Conservation (phyloP, 2,888 invertebrate genomes). For the Plutella xylostella region DNA sequence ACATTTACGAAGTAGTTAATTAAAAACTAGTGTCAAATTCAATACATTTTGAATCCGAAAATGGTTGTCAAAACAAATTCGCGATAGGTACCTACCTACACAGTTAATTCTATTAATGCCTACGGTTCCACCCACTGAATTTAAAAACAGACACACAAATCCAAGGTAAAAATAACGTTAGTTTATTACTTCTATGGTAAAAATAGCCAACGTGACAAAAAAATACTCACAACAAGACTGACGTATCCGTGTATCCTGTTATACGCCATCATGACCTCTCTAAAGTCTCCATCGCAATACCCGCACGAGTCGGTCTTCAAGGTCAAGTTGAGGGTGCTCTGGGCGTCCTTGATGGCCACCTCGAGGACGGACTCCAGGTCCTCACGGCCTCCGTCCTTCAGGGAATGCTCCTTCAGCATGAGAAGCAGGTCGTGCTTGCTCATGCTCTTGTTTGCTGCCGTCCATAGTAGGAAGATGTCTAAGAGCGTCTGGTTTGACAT, state of each 20-base stretch:
- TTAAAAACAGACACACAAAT: no score
- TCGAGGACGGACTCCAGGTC: constrained; percentile 42
- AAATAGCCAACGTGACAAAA: background rate
- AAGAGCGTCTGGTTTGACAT: no score
- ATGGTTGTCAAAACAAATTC: no score
- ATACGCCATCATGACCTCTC: constrained; percentile 73
- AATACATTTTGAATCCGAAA: no score
- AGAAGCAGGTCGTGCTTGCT: constrained; percentile 53
- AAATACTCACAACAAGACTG: constrained; percentile 76
- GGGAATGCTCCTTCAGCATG: constrained; percentile 47
- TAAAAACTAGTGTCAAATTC: no score
- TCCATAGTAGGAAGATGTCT: constrained; percentile 23
- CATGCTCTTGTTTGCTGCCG: constrained; percentile 33
- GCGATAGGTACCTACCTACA: no score
- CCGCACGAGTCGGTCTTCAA: constrained; percentile 45
- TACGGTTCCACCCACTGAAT: no score
- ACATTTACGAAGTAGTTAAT: no score
- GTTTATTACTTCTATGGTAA: background rate
- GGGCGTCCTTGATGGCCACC: constrained; percentile 49
- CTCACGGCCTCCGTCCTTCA: constrained; percentile 26
- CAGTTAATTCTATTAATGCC: no score
- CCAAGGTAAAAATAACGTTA: no score
- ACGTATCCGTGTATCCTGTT: constrained; percentile 84
- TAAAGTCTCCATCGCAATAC: constrained; percentile 72
- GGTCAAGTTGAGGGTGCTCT: constrained; percentile 36